Evolutionary conservation across 2,113 vertebrate genomes (phyloP), one percentile per base, ranked within the genome.

Genomic region (Oryzias curvinotus): DNA sequence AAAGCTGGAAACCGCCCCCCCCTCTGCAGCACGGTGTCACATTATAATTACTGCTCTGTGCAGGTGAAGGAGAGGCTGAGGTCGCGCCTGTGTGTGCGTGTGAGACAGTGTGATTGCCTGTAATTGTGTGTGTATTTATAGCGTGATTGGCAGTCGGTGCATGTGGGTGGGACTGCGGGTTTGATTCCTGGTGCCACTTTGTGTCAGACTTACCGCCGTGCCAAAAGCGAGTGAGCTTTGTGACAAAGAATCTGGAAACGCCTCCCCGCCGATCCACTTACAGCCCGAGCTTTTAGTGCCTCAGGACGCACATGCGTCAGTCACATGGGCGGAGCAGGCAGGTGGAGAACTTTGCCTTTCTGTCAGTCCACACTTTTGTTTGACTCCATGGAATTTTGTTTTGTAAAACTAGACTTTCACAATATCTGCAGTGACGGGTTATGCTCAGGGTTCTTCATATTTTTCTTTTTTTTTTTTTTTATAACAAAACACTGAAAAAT

Each of bases 201-300:
- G 70, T 87, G 85, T 85, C 84, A 87, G 84, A 75, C 78, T 65
- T 68, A 74, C 82, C 78, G 8, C 80, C 41, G 87, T 62, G 87
- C 72, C 65, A 69, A 80, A 83, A 82, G 80, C 78, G 52, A 78
- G 62, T 21, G 62, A 74, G 72, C 73, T 80, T 78, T 80, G 75
- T 83, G 68, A 60, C 78, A 68, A 78, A 60, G 47, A 55, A 46
- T 66, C 64, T 57, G 64, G 77, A 78, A 80, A 85, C 70, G 47
- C 87, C 87, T 78, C 73, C 71, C 36, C 60, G 64, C 78, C 63
- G 60, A 59, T 78, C 46, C 83, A 76, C 65, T 78, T 81, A 73
- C 70, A 78, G 14, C 26, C 53, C 6, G 41, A 77, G 84, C 78
- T 88, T 85, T 87, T 81, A 87, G 74, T 77, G 80, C 85, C 55